phyloP scores from a whole-genome alignment of 2,113 vertebrate genomes.

The Notothenia coriiceps region DNA sequence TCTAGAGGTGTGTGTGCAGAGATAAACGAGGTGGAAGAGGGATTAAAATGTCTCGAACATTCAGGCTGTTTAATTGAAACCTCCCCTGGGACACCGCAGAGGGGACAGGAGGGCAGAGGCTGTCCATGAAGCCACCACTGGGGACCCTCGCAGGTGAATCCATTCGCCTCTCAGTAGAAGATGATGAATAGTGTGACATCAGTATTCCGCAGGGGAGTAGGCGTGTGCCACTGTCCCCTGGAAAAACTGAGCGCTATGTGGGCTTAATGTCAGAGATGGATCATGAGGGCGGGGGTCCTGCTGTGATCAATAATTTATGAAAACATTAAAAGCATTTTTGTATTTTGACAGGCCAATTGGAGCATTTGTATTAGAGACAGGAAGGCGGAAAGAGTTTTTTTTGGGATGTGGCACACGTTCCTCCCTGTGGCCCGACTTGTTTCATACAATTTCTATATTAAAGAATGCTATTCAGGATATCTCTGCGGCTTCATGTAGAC shows the following conservation, averaged over 20 bases:
- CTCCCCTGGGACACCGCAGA: slow-evolving; percentile 62
- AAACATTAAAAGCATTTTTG: slow-evolving; percentile 79
- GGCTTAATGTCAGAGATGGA: slow-evolving; percentile 68
- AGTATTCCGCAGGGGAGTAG: slow-evolving; percentile 63
- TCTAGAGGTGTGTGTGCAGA: slow-evolving; percentile 71
- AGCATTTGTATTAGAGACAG: slow-evolving; percentile 39
- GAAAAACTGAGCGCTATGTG: slow-evolving; percentile 45
- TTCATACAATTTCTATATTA: no score
- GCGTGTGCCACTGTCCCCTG: slow-evolving; percentile 47
- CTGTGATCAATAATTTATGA: slow-evolving; percentile 85
- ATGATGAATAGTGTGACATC: slow-evolving; percentile 81
- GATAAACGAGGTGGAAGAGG: slow-evolving; percentile 76
- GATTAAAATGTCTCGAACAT: slow-evolving; percentile 82
- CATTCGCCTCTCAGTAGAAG: slow-evolving; percentile 72
- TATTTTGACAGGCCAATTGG: slow-evolving; percentile 69
- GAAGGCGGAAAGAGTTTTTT: background rate
- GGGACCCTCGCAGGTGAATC: slow-evolving; percentile 65
- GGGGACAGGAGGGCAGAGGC: slow-evolving; percentile 54
- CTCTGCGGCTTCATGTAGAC: background rate
- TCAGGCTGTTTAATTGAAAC: slow-evolving; percentile 82
- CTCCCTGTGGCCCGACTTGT: background rate
- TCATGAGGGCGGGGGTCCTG: slow-evolving; percentile 12
- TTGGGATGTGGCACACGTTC: background rate
- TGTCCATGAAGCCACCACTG: slow-evolving; percentile 58
- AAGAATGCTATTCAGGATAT: background rate